Conservation (phyloP, 2,113 vertebrate genomes). For the Chinchilla lanigera region DNA sequence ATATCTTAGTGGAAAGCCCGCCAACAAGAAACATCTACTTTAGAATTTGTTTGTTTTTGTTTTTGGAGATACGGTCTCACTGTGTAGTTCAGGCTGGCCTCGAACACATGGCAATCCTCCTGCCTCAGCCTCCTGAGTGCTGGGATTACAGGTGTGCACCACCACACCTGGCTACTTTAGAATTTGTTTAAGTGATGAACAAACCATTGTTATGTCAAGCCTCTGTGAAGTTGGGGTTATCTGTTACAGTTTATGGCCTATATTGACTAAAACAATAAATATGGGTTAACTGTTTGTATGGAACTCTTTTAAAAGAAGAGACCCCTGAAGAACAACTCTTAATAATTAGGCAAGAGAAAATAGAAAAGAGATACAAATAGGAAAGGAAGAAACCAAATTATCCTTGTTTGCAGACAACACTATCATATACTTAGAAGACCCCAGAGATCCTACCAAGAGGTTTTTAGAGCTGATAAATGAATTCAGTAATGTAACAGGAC, state of each 20-base stretch:
- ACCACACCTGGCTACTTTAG: neutral
- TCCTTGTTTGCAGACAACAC: neutral
- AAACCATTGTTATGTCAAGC: neutral
- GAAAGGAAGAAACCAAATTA: neutral
- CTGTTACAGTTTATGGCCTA: neutral
- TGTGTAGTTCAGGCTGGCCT: neutral
- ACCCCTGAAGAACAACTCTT: neutral
- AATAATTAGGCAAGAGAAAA: neutral
- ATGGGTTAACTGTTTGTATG: neutral
- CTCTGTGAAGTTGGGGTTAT: neutral
- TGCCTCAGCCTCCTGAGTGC: neutral
- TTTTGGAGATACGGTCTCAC: neutral
- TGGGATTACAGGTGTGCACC: neutral
- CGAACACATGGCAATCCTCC: neutral
- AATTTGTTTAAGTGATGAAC: neutral
- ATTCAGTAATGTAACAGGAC: neutral
- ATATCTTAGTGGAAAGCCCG: neutral
- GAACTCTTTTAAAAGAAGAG: neutral
- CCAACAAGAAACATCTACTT: neutral
- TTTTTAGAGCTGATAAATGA: neutral
- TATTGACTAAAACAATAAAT: neutral
- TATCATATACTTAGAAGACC: no score
- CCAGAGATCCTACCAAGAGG: neutral
- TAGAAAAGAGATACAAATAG: neutral
- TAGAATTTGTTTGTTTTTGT: neutral